Base-by-base conservation (phyloP, 2,797 vertebrate species). In the Crenuchus spilurus region DNA sequence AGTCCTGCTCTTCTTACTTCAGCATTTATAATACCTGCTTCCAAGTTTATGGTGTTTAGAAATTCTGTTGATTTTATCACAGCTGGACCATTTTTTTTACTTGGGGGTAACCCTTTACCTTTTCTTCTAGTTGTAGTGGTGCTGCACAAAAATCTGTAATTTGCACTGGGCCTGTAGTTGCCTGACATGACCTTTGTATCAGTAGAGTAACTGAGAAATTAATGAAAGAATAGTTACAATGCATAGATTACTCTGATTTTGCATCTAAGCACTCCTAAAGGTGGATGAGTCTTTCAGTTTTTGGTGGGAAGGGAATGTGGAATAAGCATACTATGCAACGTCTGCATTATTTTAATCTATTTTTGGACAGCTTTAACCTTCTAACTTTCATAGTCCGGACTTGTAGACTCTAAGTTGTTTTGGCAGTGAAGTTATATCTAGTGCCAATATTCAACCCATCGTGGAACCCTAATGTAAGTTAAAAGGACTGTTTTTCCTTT, bases 261-360 rank as follows among this genome's bases (percentile, higher is more conserved):
- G 57, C 13, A 54, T 46, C 28, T 39, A 48, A 14, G 31, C 9
- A 55, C 49, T 63, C 46, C 51, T 35, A 63, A 62, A 57, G 20
- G 26, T 66, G 52, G 68, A 41, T 14, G 30, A 52, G 13, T n/a
- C 39, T 73, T 63, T 69, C 26, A 31, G 31, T 42, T 70, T 44
- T 51, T 76, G 39, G 54, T 30, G 75, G 62, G 62, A 42, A 51
- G 31, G 55, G 31, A 48, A 41, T 58, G 7, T 51, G 66, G 51
- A 51, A 71, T 66, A 70, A 63, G 46, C 71, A 80, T 72, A 78
- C 76, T 83, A 83, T 83, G 79, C 79, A 81, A 80, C 42, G 42
- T 74, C 37, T 37, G 31, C 68, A 48, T 67, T 74, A 51, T 26
- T 68, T 28, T 57, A 70, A 26, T 60, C 65, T 51, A 22, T 65